These are phyloP conservation scores for Myotis daubentonii DNA, from an alignment of 2,797 vertebrate genomes.

Conservation along the genomic window DNA sequence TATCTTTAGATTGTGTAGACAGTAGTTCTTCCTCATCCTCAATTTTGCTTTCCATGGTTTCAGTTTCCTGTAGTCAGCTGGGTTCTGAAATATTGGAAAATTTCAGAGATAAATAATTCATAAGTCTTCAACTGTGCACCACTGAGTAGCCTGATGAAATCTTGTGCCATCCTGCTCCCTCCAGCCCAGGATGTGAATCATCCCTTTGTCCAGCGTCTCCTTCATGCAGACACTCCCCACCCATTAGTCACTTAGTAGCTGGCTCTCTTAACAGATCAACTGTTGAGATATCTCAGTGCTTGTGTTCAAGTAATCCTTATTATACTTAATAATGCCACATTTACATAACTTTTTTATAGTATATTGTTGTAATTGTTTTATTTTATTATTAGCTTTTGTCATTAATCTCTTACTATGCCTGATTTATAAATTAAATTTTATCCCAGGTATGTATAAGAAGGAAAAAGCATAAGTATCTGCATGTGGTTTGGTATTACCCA, in stretches of 20 bases:
- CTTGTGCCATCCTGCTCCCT: not conserved
- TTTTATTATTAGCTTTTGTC: not conserved
- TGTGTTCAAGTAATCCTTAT: not conserved
- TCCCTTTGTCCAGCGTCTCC: not conserved
- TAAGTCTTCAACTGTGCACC: not conserved
- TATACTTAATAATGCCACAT: not conserved
- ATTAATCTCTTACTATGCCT: not conserved
- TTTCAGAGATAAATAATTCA: not conserved
- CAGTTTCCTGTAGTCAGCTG: not conserved
- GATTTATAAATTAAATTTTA: not conserved
- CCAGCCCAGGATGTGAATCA: not conserved
- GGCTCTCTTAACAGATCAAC: not conserved
- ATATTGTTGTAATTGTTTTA: not conserved
- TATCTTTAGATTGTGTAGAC: not conserved
- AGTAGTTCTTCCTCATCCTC: not conserved
- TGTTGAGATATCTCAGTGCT: not conserved
- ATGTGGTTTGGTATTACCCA: not conserved
- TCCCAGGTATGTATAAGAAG: not conserved
- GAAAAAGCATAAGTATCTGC: not conserved
- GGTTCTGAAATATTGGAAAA: not conserved
- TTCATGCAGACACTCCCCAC: not conserved
- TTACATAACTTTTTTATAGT: not conserved
- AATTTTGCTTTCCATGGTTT: not conserved
- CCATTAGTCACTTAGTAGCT: not conserved
- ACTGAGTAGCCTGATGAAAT: not conserved